Conservation (phyloP, 2,113 vertebrate species). For the Melanostigma gelatinosum region DNA sequence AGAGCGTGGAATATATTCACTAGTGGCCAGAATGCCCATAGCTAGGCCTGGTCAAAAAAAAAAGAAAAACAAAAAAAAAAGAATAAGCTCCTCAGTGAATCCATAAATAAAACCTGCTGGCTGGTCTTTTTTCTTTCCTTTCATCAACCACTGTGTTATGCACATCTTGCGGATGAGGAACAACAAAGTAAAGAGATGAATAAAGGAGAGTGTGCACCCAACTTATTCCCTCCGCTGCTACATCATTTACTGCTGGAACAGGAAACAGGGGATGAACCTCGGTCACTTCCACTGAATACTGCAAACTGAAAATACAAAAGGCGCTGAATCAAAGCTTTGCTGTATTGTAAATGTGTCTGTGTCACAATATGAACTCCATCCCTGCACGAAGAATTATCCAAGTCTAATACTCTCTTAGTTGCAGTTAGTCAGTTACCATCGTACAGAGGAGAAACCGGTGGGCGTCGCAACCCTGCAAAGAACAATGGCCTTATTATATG, state of each 20-base stretch:
- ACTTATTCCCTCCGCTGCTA: conserved; percentile 59
- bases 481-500: conserved; percentile 53
- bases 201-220: conserved; percentile 43
- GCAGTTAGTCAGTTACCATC: conserved; percentile 38
- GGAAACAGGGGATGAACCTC: conserved; percentile 52
- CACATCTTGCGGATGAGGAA: conserved; percentile 72
- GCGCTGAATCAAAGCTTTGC: conserved; percentile 55
- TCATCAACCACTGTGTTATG: conserved; percentile 69
- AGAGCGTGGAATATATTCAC: conserved; percentile 81
- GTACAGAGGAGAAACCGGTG: not conserved
- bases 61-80: conserved; percentile 27
- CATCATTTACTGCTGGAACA: conserved; percentile 73
- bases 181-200: conserved; percentile 67
- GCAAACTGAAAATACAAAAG: conserved; percentile 56
- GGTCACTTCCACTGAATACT: conserved; percentile 36
- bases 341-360: conserved; percentile 15
- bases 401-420: conserved; percentile 35
- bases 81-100: conserved; percentile 50
- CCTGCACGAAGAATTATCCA: conserved; percentile 19
- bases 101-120: conserved; percentile 83
- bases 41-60: conserved; percentile 67
- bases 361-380: conserved; percentile 32
- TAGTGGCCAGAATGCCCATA: conserved; percentile 76
- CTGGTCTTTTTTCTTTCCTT: conserved; percentile 74
- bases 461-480: not conserved